A percentile compares a stretch with the other conserved stretches of the same genome.
Evolutionary conservation across 2,888 invertebrate genomes (phyloP).

Genomic region (Gortyna flavago): DNA sequence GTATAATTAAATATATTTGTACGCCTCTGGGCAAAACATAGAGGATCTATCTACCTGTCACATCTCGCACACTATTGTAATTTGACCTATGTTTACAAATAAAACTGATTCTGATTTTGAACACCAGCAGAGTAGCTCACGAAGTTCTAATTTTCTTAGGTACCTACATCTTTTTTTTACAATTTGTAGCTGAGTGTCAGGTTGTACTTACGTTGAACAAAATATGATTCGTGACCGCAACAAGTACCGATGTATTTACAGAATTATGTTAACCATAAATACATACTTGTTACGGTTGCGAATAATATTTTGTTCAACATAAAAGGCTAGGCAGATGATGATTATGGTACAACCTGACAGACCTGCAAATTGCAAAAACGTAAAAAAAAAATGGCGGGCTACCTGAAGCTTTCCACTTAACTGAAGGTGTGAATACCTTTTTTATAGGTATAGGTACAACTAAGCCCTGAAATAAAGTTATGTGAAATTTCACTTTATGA

Average conservation of each 20-base stretch:
- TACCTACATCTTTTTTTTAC: no score
- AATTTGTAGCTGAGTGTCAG: not conserved
- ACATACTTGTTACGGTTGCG: no score
- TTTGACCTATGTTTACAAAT: no score
- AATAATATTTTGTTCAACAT: not conserved
- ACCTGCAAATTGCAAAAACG: not conserved
- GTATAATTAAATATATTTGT: no score
- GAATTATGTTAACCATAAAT: not conserved
- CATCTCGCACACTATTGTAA: no score
- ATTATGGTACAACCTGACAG: not conserved
- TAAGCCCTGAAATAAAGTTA: constrained; percentile 10
- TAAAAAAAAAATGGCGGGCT: not conserved
- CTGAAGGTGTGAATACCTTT: not conserved
- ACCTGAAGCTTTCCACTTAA: not conserved
- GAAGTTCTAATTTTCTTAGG: not conserved
- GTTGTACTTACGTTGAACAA: not conserved
- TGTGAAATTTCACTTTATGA: constrained; percentile 12
- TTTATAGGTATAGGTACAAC: not conserved
- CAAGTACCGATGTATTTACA: not conserved
- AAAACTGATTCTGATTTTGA: no score
- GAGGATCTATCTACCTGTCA: no score
- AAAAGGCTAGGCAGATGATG: not conserved
- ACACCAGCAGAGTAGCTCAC: not conserved
- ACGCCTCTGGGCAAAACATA: no score
- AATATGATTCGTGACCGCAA: not conserved